These are phyloP conservation scores for Smittia aterrima DNA, from an alignment of 2,888 invertebrate genomes.

Conservation along the genomic window DNA sequence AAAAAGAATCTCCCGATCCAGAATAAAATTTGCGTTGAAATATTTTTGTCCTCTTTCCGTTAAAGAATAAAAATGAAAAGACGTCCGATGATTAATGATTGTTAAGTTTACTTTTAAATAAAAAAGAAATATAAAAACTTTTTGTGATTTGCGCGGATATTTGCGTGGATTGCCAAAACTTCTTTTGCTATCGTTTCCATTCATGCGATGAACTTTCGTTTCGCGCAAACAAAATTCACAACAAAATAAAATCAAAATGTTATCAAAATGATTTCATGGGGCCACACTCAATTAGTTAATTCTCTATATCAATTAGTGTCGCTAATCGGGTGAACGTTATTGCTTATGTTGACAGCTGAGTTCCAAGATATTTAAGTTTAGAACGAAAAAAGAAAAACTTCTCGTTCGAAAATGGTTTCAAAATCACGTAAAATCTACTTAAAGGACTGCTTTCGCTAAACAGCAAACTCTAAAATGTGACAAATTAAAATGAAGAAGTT, in stretches of 20 bases:
- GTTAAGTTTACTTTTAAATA: too few species aligned
- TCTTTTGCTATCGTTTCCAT: too few species aligned
- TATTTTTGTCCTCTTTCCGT: not conserved
- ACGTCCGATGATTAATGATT: not conserved
- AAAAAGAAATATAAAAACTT: too few species aligned
- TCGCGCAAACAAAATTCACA: not conserved
- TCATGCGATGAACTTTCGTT: too few species aligned
- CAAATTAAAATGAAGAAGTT: constrained; percentile 9
- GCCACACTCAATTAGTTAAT: constrained; percentile 20
- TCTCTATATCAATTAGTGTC: too few species aligned
- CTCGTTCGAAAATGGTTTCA: too few species aligned
- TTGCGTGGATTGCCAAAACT: not conserved
- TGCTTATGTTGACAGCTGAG: not conserved
- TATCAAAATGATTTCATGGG: constrained; percentile 18
- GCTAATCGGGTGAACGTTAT: too few species aligned
- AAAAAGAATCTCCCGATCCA: constrained; percentile 31
- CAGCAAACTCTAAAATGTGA: constrained; percentile 4
- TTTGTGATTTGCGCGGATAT: too few species aligned
- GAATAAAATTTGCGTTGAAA: constrained; percentile 15
- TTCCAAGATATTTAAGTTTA: too few species aligned
- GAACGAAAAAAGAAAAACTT: too few species aligned
- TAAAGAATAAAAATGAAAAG: not conserved
- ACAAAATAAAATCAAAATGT: not conserved
- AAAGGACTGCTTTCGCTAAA: constrained; percentile 17
- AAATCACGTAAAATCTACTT: not conserved